phyloP scores from a whole-genome alignment of 2,888 invertebrate genomes.

The Synanthedon formicaeformis region DNA sequence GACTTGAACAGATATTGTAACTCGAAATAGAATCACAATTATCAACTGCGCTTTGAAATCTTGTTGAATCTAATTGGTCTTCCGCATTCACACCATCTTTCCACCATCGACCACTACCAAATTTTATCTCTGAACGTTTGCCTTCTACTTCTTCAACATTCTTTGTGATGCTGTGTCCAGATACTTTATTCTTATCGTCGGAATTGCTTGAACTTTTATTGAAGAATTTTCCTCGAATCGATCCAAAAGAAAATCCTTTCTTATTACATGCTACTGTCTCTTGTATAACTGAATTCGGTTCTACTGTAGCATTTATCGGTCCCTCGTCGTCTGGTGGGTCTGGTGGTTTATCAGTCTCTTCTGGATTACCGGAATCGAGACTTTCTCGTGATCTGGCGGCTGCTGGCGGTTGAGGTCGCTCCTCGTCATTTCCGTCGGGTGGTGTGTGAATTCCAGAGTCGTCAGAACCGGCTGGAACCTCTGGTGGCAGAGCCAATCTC shows the following conservation, averaged over 20 bases:
- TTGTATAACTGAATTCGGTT: conserved; percentile 11
- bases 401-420: conserved; percentile 59
- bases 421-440: conserved; percentile 57
- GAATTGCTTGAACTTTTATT: too few relatives aligned
- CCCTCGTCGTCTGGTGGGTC: conserved; percentile 42
- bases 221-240: conserved; percentile 14
- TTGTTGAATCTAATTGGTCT: too few relatives aligned
- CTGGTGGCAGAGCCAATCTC: conserved; percentile 68
- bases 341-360: conserved; percentile 67
- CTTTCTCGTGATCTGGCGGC: conserved; percentile 79
- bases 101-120: too few relatives aligned
- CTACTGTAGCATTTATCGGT: too few relatives aligned
- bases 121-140: too few relatives aligned
- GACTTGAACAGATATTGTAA: too few relatives aligned
- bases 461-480: conserved; percentile 76
- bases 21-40: too few relatives aligned
- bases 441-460: conserved; percentile 79
- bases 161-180: too few relatives aligned
- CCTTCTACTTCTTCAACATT: too few relatives aligned
- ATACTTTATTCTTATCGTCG: too few relatives aligned
- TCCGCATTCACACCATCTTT: too few relatives aligned
- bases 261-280: conserved; percentile 19
- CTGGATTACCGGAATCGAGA: conserved; percentile 77
- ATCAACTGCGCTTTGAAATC: too few relatives aligned
- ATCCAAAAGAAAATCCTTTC: conserved; percentile 34